phyloP scores from a whole-genome alignment of 1,140 invertebrate species.

The Homalodisca vitripennis region DNA sequence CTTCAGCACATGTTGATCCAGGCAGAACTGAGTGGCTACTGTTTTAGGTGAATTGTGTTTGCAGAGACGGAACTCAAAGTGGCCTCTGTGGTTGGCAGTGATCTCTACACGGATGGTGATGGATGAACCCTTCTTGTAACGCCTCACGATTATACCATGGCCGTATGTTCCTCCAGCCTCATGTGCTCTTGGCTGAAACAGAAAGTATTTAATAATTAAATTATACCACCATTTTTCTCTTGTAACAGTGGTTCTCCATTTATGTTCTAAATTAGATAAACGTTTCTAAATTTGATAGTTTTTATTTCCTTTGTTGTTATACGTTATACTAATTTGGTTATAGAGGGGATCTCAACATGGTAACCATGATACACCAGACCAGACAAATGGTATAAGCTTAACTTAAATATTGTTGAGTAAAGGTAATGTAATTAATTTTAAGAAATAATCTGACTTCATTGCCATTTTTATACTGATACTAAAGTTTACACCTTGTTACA shows the following conservation, averaged over 20 bases:
- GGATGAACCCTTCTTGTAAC: constrained; percentile 63
- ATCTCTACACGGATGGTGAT: constrained; percentile 74
- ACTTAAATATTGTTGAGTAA: no score
- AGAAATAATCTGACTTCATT: no score
- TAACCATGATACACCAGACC: no score
- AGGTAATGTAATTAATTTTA: no score
- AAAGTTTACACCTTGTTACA: no score
- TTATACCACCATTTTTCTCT: no score
- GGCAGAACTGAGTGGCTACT: constrained; percentile 65
- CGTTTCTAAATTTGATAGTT: neutral
- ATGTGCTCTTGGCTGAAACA: constrained; percentile 66
- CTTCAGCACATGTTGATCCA: constrained; percentile 68
- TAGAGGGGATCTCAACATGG: no score
- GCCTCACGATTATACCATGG: constrained; percentile 73
- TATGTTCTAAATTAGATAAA: neutral
- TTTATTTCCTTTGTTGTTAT: neutral
- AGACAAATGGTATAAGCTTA: no score
- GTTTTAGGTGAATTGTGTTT: constrained; percentile 54
- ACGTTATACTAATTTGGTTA: no score
- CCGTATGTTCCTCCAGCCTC: constrained; percentile 84
- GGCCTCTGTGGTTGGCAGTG: constrained; percentile 79
- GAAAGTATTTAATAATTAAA: no score
- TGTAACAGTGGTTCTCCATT: neutral
- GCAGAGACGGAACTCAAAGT: constrained; percentile 86
- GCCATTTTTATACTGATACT: no score